Base-by-base conservation (phyloP, 2,113 vertebrate genomes). In the Corynorhinus townsendii region DNA sequence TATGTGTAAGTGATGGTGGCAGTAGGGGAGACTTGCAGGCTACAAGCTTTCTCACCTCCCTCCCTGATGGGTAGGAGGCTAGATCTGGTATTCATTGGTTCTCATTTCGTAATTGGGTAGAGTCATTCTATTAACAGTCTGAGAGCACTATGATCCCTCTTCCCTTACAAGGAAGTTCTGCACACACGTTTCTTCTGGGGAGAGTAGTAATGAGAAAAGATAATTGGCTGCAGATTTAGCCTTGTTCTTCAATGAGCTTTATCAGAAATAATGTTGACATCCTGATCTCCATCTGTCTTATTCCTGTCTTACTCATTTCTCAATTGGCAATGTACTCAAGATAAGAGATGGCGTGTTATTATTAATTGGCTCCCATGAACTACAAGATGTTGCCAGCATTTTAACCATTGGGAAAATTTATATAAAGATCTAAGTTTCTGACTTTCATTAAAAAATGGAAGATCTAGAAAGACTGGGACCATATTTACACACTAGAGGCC, bases 201-300 rank as follows among this genome's bases (percentile, higher is more conserved):
- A 91, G 43, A 85, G 66, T 86, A 35, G 87, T 71, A 95, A 95
- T 92, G 91, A 88, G 76, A 86, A 96, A 92, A 87, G 64, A 75
- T 17, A 95, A 64, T 91, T 95, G 81, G 68, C 71, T 79, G 15
- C 82, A 93, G 49, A 90, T 92, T 69, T 90, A 79, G 76, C 11
- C 35, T 92, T 85, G 17, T 80, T 91, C 76, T 94, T 62, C 77
- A 85, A 75, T 77, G 72, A 93, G n/a, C 45, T 90, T 85, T 89
- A 76, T 93, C 72, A 92, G 77, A 88, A 45, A 82, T 73, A 92
- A 96, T 82, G 35, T 1, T 96, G 85, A 86, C 93, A 95, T 96
- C 85, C 94, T 95, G 88, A 79, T 93, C 73, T 89, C 90, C 81
- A 94, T 92, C 85, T 96, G 92, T 92, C 59, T 93, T 69, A 81